Conservation (phyloP, 2,113 vertebrate genomes). For the Natator depressus region DNA sequence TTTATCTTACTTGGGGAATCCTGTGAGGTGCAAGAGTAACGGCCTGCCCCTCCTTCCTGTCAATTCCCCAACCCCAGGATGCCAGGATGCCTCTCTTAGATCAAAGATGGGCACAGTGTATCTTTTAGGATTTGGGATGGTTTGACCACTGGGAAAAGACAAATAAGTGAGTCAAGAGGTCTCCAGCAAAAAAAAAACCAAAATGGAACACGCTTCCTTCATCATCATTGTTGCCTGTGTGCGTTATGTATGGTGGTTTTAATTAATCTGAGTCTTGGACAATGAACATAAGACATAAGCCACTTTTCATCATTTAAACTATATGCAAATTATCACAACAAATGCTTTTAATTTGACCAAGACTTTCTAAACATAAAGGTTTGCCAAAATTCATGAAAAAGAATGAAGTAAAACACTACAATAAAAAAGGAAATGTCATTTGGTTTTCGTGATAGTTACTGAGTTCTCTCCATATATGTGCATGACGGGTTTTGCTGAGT, state of each 20-base stretch:
- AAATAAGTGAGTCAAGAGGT: not conserved
- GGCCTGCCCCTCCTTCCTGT: not conserved
- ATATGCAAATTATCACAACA: not conserved
- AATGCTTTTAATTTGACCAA: not conserved
- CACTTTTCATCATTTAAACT: not conserved
- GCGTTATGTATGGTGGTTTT: not conserved
- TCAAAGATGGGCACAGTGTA: no score
- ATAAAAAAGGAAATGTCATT: slow-evolving; percentile 58
- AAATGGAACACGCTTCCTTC: not conserved
- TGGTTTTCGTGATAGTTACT: slow-evolving; percentile 66
- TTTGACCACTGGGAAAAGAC: not conserved
- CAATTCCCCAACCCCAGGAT: not conserved
- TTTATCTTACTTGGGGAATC: not conserved
- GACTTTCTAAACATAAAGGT: slow-evolving; percentile 2
- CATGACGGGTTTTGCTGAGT: slow-evolving; percentile 79
- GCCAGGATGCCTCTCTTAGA: not conserved
- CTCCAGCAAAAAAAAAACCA: not conserved
- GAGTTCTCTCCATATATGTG: slow-evolving; percentile 68
- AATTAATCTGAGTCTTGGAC: not conserved
- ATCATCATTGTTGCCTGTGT: not conserved
- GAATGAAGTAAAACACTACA: slow-evolving; percentile 1
- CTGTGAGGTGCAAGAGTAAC: not conserved
- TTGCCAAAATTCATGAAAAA: slow-evolving; percentile 39
- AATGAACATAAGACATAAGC: not conserved
- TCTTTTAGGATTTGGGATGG: fast-evolving